Evolutionary conservation across 2,888 invertebrate genomes (phyloP), one percentile per base, ranked within the genome.

Genomic region (Podotricha telesiphe): DNA sequence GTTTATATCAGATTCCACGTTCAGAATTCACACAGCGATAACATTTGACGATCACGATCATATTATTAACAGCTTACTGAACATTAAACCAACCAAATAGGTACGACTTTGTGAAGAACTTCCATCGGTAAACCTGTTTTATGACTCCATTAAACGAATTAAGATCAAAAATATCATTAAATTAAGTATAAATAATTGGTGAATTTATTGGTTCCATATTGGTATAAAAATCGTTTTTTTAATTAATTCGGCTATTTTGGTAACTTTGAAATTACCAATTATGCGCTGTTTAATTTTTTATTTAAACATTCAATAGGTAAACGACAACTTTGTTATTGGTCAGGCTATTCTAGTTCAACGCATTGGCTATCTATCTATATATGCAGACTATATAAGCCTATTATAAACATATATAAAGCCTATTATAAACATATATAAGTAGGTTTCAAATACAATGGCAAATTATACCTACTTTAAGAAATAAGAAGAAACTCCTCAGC

Each of bases 91-190:
- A 68, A 56, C 50, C 68, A 61, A 65, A 19, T 68, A 62, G 65
- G 17, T 50, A 47, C 45, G 62, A 66, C 65, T 69, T 69, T 69
- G 50, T 58, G 61, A 62, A 65, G 61, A 62, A 67, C 48, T 22
- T 45, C 61, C 62, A 62, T 55, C 8, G 68, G 65, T 70, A 61
- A 70, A 13, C 13, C 19, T 40, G 13, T 64, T 67, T 65, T 70
- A 56, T 65, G 42, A 28, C 17, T 34, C 40, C 17, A 53, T 13
- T 55, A 61, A 61, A 10, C n/a, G 59, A 45, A 22, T n/a, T 0
- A 22, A 11, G n/a, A 59, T 59, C 11, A 59, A 59, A 59, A 17
- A 45, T 5, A n/a, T 42, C 6, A 15, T 40, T 2, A 42, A 8
- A 28, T 42, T 58, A 22, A 1, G 8, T 15, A 56, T 13, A 8